phyloP scores from a whole-genome alignment of 64 coral and sea anemone genomes.

The Acropora tenuis region DNA sequence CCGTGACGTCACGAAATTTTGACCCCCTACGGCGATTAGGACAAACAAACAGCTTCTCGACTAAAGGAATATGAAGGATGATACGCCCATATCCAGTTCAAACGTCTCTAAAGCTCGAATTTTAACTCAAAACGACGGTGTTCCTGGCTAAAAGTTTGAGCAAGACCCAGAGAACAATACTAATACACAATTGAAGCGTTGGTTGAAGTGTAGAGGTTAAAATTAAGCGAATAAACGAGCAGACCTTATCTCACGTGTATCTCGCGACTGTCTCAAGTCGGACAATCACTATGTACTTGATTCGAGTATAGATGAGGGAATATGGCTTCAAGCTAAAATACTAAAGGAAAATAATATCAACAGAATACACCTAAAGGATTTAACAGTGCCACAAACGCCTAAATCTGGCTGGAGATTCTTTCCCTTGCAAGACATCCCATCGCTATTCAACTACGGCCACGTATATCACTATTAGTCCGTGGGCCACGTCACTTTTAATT shows the following conservation, averaged over 20 bases:
- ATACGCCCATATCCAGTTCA: not conserved
- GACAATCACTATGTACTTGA: not conserved
- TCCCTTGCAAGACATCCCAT: constrained; percentile 51
- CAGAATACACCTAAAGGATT: not conserved
- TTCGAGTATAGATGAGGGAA: too few species aligned
- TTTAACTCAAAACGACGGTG: constrained; percentile 29
- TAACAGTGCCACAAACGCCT: constrained; percentile 4
- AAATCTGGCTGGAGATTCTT: constrained; percentile 36
- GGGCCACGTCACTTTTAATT: too few species aligned
- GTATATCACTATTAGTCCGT: constrained; percentile 8
- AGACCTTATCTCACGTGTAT: not conserved
- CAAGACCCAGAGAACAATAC: constrained; percentile 1
- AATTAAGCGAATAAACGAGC: too few species aligned
- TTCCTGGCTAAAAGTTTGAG: constrained; percentile 41
- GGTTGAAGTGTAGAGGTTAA: constrained; percentile 28
- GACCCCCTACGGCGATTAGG: constrained; percentile 4
- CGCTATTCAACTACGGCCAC: not conserved
- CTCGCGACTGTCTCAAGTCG: not conserved
- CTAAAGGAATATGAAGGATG: not conserved
- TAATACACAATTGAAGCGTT: not conserved
- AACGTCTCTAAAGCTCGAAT: not conserved
- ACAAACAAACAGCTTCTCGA: constrained; percentile 12
- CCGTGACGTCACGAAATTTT: constrained; percentile 37
- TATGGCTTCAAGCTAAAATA: constrained; percentile 15
- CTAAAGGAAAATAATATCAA: not conserved